Conservation (phyloP, 2,888 invertebrate species). For the Pardosa pseudoannulata region DNA sequence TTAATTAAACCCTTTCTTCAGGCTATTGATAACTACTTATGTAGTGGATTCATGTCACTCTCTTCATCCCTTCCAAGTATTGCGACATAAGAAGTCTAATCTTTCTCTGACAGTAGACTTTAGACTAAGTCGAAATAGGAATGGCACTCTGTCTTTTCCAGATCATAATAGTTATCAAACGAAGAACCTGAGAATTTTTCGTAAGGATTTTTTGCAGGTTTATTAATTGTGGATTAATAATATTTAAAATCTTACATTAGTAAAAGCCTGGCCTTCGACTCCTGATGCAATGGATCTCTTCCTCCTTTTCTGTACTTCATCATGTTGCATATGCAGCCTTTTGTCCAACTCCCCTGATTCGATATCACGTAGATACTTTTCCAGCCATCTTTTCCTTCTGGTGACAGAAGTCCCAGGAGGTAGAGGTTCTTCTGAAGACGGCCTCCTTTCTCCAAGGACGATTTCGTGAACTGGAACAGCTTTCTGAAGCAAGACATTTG, state of each 20-base stretch:
- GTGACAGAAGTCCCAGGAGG: conserved; percentile 59
- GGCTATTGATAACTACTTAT: no score
- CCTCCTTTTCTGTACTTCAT: conserved; percentile 69
- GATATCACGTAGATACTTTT: conserved; percentile 65
- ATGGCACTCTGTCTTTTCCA: no score
- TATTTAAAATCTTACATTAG: conserved; percentile 58
- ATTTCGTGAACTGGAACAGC: conserved; percentile 32
- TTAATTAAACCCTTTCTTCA: no score
- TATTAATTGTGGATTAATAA: no score
- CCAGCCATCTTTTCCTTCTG: conserved; percentile 64
- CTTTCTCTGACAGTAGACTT: no score
- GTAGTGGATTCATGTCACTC: no score
- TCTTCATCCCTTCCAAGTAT: no score
- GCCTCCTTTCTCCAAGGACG: conserved; percentile 31
- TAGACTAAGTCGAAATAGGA: no score
- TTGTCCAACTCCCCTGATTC: conserved; percentile 71
- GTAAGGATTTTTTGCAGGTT: no score
- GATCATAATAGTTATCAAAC: no score
- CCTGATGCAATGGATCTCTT: conserved; percentile 63
- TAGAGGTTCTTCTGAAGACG: conserved; percentile 37
- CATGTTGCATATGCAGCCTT: conserved; percentile 38
- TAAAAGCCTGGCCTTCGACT: conserved; percentile 66
- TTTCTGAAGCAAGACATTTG: background rate
- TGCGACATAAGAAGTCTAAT: no score
- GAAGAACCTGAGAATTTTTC: no score